phyloP scores from a whole-genome alignment of 2,888 invertebrate genomes.

The Temnothorax ravouxi region DNA sequence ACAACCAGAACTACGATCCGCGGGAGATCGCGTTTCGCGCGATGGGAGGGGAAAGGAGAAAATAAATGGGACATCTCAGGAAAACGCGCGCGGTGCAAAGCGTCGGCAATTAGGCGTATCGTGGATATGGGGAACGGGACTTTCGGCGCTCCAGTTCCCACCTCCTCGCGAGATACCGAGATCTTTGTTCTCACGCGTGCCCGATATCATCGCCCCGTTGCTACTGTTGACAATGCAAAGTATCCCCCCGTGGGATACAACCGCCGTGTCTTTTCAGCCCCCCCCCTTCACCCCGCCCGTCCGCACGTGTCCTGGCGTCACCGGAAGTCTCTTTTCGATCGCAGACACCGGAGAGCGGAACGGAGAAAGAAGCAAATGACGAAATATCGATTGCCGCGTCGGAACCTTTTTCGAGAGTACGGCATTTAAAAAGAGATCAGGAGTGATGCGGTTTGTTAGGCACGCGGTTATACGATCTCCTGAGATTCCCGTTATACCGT shows the following conservation, averaged over 20 bases:
- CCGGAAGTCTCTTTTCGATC: conserved; percentile 24
- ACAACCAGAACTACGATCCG: not conserved
- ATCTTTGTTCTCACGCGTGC: conserved; percentile 71
- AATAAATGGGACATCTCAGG: conserved; percentile 21
- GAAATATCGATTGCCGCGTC: conserved; percentile 3
- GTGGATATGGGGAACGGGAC: conserved; percentile 62
- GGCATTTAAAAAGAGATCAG: not conserved
- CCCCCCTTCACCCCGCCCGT: too few relatives aligned
- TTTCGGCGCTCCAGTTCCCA: conserved; percentile 77
- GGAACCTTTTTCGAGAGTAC: not conserved
- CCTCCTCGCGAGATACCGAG: conserved; percentile 45
- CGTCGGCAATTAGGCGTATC: conserved; percentile 26
- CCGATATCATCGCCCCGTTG: conserved; percentile 67
- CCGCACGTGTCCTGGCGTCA: not conserved
- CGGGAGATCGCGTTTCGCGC: not conserved
- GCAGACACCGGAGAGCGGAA: not conserved
- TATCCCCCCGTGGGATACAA: conserved; percentile 66
- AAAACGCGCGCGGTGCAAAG: conserved; percentile 11
- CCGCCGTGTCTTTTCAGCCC: not conserved
- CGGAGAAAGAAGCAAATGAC: not conserved
- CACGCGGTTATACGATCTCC: not conserved
- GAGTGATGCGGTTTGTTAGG: not conserved
- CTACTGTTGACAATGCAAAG: conserved; percentile 72
- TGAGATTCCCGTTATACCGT: conserved; percentile 2
- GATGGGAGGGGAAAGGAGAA: not conserved